These are phyloP conservation scores for Muscicapa adusta DNA, from an alignment of 2,113 vertebrate species.

Conservation along the genomic window DNA sequence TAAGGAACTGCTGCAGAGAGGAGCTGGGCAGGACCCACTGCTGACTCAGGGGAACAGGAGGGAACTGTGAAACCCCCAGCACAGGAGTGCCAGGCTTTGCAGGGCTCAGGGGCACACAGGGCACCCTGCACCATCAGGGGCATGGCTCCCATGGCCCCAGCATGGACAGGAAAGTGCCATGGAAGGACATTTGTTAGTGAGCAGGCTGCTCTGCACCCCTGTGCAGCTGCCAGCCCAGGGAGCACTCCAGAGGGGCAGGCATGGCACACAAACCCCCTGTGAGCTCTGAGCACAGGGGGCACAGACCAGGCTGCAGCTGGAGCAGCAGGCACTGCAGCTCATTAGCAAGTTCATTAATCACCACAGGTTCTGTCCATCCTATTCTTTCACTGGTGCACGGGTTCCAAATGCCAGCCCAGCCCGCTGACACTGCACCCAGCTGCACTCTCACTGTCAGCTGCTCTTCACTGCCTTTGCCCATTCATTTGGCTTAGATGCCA, in stretches of 20 bases:
- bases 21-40: neutral
- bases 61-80: fast-evolving
- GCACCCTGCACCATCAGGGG: fast-evolving
- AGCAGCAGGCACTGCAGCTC: neutral
- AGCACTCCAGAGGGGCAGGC: neutral
- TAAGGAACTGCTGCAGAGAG: fast-evolving
- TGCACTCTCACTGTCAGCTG: neutral
- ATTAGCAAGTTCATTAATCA: neutral
- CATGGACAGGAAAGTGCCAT: fast-evolving
- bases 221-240: neutral
- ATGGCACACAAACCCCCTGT: neutral
- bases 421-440: neutral
- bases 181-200: neutral
- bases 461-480: neutral
- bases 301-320: neutral
- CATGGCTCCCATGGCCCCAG: neutral
- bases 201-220: neutral
- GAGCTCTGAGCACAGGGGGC: neutral
- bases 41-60: fast-evolving
- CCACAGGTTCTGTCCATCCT: neutral
- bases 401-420: neutral
- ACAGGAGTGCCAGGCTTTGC: fast-evolving
- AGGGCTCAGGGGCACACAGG: neutral
- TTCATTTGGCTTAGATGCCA: neutral
- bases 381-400: neutral